Percentiles rank a stretch among this genome's conserved stretches.
Conservation (phyloP, 2,888 invertebrate species). For the Nomada goodeniana region DNA sequence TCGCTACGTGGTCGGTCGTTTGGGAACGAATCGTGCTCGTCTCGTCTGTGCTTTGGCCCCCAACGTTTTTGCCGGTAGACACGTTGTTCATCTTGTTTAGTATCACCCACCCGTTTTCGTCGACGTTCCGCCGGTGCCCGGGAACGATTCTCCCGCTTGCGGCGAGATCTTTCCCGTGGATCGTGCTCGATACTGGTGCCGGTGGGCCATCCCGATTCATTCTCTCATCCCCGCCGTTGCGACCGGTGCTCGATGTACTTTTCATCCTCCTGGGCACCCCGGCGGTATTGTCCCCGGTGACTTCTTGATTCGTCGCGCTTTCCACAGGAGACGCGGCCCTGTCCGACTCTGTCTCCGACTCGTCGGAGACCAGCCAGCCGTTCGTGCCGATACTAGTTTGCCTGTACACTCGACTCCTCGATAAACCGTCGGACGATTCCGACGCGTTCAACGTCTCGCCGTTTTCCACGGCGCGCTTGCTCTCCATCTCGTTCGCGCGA, state of each 20-base stretch:
- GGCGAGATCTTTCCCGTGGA: neutral
- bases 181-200: neutral
- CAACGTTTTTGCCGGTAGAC: slow-evolving; percentile 52
- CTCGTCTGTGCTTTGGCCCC: slow-evolving; percentile 58
- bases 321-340: slow-evolving; percentile 15
- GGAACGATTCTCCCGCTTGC: neutral
- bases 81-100: slow-evolving; percentile 57
- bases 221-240: neutral
- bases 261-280: neutral
- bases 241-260: too few species aligned
- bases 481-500: neutral
- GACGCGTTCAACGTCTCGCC: slow-evolving; percentile 19
- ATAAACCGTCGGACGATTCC: slow-evolving; percentile 22
- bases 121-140: slow-evolving; percentile 64
- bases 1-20: slow-evolving; percentile 68
- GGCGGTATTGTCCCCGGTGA: neutral
- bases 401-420: slow-evolving; percentile 55
- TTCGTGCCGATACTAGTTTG: slow-evolving; percentile 74
- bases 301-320: neutral
- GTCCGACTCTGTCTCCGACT: slow-evolving; percentile 75
- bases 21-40: slow-evolving; percentile 70
- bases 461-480: neutral
- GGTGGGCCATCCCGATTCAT: neutral
- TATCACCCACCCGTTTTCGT: slow-evolving; percentile 73
- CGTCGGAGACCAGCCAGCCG: slow-evolving; percentile 77